Conservation (phyloP, 2,797 vertebrate species). For the Xerus rutilus region DNA sequence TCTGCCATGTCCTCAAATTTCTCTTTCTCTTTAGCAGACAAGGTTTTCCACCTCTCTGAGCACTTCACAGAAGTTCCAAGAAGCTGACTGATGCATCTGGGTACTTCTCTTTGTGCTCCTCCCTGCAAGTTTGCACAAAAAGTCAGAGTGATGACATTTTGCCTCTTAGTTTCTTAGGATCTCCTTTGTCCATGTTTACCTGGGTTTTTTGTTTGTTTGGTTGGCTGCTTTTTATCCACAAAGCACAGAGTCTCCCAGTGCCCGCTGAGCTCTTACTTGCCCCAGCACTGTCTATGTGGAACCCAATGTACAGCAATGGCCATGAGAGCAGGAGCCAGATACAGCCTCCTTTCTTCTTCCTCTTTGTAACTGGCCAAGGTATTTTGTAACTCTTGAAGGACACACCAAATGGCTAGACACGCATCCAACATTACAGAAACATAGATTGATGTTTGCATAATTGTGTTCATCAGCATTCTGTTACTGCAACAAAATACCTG, state of each 20-base stretch:
- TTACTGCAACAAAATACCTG: background rate
- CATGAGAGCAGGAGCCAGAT: conserved; percentile 82
- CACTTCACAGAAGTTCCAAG: background rate
- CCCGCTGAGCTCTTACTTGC: background rate
- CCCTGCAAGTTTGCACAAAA: too few relatives aligned
- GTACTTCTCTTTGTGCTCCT: too few relatives aligned
- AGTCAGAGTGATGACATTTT: too few relatives aligned
- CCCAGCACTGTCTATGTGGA: too few relatives aligned
- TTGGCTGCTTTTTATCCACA: background rate
- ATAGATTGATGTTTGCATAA: background rate
- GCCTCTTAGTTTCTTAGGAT: too few relatives aligned
- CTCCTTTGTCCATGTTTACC: too few relatives aligned
- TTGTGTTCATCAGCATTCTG: background rate
- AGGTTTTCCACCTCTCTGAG: background rate
- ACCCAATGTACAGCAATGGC: too few relatives aligned
- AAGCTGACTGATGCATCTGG: background rate
- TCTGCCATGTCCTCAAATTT: too few relatives aligned
- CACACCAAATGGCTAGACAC: background rate
- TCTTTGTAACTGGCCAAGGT: conserved; percentile 90
- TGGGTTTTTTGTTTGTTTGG: too few relatives aligned
- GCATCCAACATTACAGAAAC: background rate
- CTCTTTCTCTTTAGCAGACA: background rate
- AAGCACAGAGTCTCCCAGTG: background rate
- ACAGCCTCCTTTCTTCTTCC: conserved; percentile 93
- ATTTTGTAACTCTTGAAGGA: background rate